These are phyloP conservation scores for Sebastes melanostomus DNA, from an alignment of 2,797 vertebrate genomes.

Conservation along the genomic window DNA sequence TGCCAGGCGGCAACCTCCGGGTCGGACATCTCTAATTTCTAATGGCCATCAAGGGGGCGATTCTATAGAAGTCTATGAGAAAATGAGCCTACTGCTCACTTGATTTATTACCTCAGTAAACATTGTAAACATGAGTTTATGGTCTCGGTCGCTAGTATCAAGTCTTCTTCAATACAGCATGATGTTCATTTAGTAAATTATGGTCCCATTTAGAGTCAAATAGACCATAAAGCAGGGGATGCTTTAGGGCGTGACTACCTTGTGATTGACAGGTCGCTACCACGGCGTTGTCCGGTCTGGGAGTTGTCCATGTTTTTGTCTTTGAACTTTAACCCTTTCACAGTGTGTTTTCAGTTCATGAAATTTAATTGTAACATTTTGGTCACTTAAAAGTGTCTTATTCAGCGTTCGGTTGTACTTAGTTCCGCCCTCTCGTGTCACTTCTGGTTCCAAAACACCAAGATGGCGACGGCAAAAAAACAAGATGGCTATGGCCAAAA, in stretches of 20 bases:
- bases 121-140: background rate
- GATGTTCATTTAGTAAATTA: background rate
- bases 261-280: background rate
- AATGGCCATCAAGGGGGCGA: background rate
- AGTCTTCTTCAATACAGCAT: background rate
- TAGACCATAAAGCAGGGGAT: background rate
- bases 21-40: background rate
- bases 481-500: background rate
- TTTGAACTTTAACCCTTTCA: background rate
- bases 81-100: background rate
- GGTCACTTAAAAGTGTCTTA: fast-evolving
- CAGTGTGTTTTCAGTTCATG: no score
- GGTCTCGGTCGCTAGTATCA: fast-evolving
- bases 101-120: background rate
- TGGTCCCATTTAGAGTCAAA: background rate
- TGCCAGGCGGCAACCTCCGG: background rate
- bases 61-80: background rate
- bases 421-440: fast-evolving
- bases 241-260: background rate
- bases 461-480: background rate
- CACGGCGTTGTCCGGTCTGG: background rate
- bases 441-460: background rate
- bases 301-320: background rate
- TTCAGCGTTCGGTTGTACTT: background rate
- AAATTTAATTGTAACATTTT: no score